Evolutionary conservation across 1,140 invertebrate genomes (phyloP).

Genomic region (Sitophilus oryzae): DNA sequence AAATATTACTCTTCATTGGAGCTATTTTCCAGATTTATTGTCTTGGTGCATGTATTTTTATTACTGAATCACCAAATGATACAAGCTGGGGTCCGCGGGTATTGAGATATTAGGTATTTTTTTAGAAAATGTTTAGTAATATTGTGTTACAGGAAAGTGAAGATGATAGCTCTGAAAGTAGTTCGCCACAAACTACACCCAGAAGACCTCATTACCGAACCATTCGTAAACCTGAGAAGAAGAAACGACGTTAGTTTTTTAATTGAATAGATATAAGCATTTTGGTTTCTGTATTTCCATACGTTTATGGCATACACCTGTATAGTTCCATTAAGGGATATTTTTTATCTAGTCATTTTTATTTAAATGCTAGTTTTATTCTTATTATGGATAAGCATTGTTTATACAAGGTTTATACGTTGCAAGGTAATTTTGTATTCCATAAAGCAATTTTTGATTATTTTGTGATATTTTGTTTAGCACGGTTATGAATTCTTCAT

Average conservation of each 20-base stretch:
- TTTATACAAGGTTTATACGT: too few species aligned
- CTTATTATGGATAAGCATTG: too few species aligned
- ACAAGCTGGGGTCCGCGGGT: slow-evolving; percentile 33
- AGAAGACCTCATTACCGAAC: slow-evolving; percentile 47
- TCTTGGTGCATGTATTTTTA: slow-evolving; percentile 59
- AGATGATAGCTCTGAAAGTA: slow-evolving; percentile 53
- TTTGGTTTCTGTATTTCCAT: too few species aligned
- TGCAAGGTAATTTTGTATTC: too few species aligned
- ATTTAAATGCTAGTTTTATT: too few species aligned
- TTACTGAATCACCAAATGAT: slow-evolving; percentile 46
- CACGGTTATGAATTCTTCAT: too few species aligned
- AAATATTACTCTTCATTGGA: slow-evolving; percentile 62
- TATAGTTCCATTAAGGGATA: too few species aligned
- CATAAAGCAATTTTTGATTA: too few species aligned
- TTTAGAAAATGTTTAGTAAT: background rate
- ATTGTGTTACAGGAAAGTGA: slow-evolving; percentile 45
- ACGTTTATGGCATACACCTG: too few species aligned
- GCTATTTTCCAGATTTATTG: slow-evolving; percentile 63
- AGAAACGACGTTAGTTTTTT: slow-evolving; percentile 48
- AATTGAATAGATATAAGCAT: too few species aligned
- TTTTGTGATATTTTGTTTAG: too few species aligned
- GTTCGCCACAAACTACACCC: slow-evolving; percentile 53
- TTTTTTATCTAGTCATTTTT: too few species aligned
- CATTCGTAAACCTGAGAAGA: slow-evolving; percentile 51
- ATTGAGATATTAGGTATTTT: slow-evolving; percentile 5